Base-by-base conservation (phyloP, 2,113 vertebrate genomes). In the Rana temporaria region DNA sequence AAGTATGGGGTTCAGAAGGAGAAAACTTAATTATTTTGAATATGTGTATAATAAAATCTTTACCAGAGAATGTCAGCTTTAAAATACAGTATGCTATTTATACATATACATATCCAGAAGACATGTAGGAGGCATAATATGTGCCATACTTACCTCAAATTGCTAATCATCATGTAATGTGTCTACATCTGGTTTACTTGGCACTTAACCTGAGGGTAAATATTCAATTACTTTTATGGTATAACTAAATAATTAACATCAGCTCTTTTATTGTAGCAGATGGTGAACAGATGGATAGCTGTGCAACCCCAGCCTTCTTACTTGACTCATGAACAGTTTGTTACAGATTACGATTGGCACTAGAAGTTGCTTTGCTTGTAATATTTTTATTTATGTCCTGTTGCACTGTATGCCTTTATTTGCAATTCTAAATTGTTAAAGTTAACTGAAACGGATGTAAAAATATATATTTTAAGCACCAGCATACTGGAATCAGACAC, bases 211-310 rank as follows among this genome's bases (percentile, higher is more conserved):
- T 77, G 16, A 15, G 74, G 74, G 74, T 64, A 62, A 16, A 64
- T 77, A 65, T 77, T 75, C 57, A 64, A 77, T 77, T 64, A 64
- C 60, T 52, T 77, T 64, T 14, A 65, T 77, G 52, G 16, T 65
- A 77, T 75, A 65, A 77, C 74, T 63, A 65, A 77, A 65, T 77
- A 77, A 77, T 77, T 77, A 77, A 77, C 60, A 77, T 77, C 62
- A 77, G 42, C 32, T 77, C 62, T 77, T 75, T 42, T 77, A 77
- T 48, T 64, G 62, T 38, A 77, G n/a, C 74, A 77, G 60, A 77
- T 77, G 74, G 74, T 65, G 38, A 77, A 53, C 74, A 77, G 74
- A 77, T 77, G 74, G 59, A 62, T 11, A 65, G 60, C n/a, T 77
- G 60, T 65, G 56, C 56, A 75, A 62, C 72, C 56, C 56, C 72